A percentile compares a stretch with the other conserved stretches of the same genome.
Evolutionary conservation across 1,140 invertebrate species (phyloP).

Genomic region (Lethrus apterus): DNA sequence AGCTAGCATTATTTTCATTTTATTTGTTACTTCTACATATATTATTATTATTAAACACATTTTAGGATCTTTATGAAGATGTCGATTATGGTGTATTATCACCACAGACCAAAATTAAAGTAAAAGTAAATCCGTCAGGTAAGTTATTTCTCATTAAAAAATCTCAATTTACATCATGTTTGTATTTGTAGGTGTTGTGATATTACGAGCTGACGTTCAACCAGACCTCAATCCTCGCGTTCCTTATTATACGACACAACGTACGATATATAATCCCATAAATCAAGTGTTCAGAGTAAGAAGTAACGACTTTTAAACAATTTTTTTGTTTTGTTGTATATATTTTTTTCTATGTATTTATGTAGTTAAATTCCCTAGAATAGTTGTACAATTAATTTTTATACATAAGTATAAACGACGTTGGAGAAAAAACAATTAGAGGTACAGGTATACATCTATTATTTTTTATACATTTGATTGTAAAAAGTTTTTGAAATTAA

Average conservation of each 20-base stretch:
- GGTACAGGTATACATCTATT: too few species aligned
- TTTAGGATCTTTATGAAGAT: slow-evolving; percentile 78
- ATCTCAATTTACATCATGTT: slow-evolving; percentile 10
- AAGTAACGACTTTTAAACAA: slow-evolving; percentile 34
- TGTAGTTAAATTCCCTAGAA: slow-evolving; percentile 14
- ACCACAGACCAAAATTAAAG: slow-evolving; percentile 81
- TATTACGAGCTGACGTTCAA: slow-evolving; percentile 72
- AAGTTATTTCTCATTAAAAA: slow-evolving; percentile 25
- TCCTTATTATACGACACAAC: slow-evolving; percentile 43
- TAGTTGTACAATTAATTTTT: slow-evolving; percentile 9
- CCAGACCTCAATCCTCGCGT: slow-evolving; percentile 49
- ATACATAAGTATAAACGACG: slow-evolving; percentile 15
- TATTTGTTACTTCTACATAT: background rate
- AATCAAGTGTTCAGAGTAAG: slow-evolving; percentile 50
- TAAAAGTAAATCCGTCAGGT: slow-evolving; percentile 91
- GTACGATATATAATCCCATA: slow-evolving; percentile 55
- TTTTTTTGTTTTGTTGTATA: slow-evolving; percentile 15
- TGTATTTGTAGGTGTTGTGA: slow-evolving; percentile 59
- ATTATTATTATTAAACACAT: slow-evolving; percentile 13
- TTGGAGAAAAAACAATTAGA: too few species aligned
- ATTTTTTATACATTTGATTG: too few species aligned
- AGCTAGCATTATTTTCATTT: slow-evolving; percentile 3
- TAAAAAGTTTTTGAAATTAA: too few species aligned
- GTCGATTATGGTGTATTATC: slow-evolving; percentile 75
- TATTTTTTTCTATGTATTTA: slow-evolving; percentile 19